Percentiles rank a stretch among this genome's conserved stretches.
Evolutionary conservation across 64 coral and sea anemone genomes (phyloP).

Genomic region (Pocillopora damicornis): DNA sequence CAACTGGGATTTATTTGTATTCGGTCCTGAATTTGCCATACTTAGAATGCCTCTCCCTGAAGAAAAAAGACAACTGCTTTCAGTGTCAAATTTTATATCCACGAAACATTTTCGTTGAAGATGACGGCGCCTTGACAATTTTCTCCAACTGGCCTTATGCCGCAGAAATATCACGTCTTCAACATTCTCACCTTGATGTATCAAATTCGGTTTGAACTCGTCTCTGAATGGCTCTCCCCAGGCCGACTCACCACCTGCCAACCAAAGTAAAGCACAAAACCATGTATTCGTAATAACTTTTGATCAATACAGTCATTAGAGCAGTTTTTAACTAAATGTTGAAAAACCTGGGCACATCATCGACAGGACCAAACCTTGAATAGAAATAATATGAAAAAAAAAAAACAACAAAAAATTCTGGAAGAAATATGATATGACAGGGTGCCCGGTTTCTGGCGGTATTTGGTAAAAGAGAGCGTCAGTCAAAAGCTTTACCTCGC

Average conservation of each 20-base stretch:
- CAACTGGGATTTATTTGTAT: conserved; percentile 90
- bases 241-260: conserved; percentile 71
- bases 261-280: not conserved
- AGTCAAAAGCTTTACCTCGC: conserved; percentile 12
- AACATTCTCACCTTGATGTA: conserved; percentile 62
- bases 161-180: not conserved
- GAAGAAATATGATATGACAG: not conserved
- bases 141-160: no score
- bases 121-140: no score
- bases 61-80: not conserved
- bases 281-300: not conserved
- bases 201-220: conserved; percentile 77
- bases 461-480: not conserved
- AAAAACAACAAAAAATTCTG: no score
- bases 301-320: no score
- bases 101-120: not conserved
- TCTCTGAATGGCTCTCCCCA: conserved; percentile 76
- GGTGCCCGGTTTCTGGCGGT: not conserved
- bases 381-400: no score
- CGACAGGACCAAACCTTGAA: no score
- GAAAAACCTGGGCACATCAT: no score
- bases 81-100: not conserved
- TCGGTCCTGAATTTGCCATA: conserved; percentile 83
- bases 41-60: conserved; percentile 73
- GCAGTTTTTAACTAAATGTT: no score